Base-by-base conservation (phyloP, 1,140 invertebrate species). In the Drosophila teissieri region DNA sequence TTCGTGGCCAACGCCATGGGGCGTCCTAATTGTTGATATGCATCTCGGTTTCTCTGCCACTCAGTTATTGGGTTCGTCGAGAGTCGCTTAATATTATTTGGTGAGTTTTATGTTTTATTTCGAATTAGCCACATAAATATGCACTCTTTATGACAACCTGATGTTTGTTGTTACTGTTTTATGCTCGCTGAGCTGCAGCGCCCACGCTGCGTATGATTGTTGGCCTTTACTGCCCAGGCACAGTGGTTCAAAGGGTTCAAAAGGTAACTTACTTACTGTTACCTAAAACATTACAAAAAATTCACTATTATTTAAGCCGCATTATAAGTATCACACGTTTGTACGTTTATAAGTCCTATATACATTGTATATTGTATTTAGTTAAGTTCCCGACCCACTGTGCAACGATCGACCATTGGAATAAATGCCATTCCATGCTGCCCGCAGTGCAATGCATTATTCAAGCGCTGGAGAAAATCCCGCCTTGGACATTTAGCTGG, bases 71-170 rank as follows among this genome's bases (percentile, higher is more conserved):
- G 48, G 48, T 62, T 44, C 14, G 31, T 15, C 31, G 36, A 27
- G 51, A 70, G 73, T 62, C 79, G 69, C 83, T 89, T 89, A 89
- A 89, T 89, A 89, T 89, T 89, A 89, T 89, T 89, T 89, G 84
- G 84, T 89, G 73, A 89, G 84, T 84, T 89, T 82, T 89, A 89
- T 88, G 73, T 80, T 89, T 84, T 73, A 84, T 89, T 78, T 89
- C 80, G 82, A 89, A 89, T 89, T 90, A 89, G 84, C 63, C 85
- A 78, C 84, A 89, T 89, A 89, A 89, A 89, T 89, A 90, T 89
- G 80, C 69, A 55, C 75, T 58, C 62, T 89, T 89, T 89, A 89
- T 89, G 84, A 69, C 63, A 63, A 67, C 22, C 57, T 65, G 77
- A 57, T 80, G 58, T 55, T 45, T 69, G 64, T 60, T 61, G 58